Evolutionary conservation across 2,888 invertebrate species (phyloP), one percentile per base, ranked within the genome.

Genomic region (Tanaodytes sp.): DNA sequence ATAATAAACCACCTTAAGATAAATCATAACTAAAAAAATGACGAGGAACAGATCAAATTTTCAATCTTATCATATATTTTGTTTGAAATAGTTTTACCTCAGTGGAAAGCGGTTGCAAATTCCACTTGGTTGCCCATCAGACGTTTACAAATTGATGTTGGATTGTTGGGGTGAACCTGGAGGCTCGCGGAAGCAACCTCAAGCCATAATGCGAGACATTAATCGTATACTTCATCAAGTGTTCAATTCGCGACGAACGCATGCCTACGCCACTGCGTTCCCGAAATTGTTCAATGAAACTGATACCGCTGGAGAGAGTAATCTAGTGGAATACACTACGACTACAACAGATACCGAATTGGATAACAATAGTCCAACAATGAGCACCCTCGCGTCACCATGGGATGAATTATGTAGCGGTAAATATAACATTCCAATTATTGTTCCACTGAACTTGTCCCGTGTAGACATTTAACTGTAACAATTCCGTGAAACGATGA

Each of bases 151-250:
- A 71, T 86, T 94, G 39, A 92, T 95, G 89, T 86, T 87, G 64
- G 92, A 92, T 78, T 95, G 95, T 80, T 96, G 96, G 96, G 89
- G 90, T 77, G 85, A 88, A 52, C 91, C 92, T 82, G 91, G 91
- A 5, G 90, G 90, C 61, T 86, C 88, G 42, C 86, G 92, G 18
- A 92, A 93, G 82, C 91, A 92, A 76, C 95, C 93, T 52, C 95
- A 95, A 85, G 91, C 91, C 69, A 92, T 95, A 77, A 93, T 95
- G 90, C 89, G 94, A 81, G 93, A 94, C 85, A 90, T 94, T 74
- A 92, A 92, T 85, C 92, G 93, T 83, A 90, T 93, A 80, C 86
- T 93, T 72, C 91, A 93, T 80, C 90, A 91, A 86, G 90, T 90
- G 2, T 90, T 88, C 75, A 90, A 91, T 79, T 89, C 90, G 1